Evolutionary conservation across 2,797 vertebrate genomes (phyloP).

Genomic region (Prunella strophiata): DNA sequence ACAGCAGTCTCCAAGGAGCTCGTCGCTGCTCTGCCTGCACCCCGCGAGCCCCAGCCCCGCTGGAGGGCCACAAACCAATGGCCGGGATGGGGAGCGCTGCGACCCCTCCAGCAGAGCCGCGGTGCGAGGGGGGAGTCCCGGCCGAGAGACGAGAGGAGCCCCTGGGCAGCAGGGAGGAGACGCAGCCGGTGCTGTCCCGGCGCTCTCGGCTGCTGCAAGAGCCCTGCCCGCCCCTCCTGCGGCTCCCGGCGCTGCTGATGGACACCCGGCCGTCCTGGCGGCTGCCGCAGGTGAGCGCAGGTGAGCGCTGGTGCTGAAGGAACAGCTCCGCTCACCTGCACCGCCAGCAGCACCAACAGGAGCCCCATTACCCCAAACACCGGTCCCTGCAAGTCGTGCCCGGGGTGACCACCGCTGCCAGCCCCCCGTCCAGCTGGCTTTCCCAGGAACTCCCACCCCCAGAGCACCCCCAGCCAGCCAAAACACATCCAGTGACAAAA

Average conservation of each 20-base stretch:
- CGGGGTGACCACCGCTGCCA: accelerated
- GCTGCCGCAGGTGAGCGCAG: background rate
- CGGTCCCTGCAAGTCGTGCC: accelerated
- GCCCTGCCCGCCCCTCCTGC: background rate
- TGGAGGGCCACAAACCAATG: background rate
- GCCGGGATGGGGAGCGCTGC: accelerated
- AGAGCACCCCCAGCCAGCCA: background rate
- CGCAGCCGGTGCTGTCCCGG: background rate
- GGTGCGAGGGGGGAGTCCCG: background rate
- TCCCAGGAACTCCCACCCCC: background rate
- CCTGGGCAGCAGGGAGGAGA: background rate
- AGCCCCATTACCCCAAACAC: accelerated
- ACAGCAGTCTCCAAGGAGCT: background rate
- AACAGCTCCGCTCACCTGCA: conserved; percentile 57
- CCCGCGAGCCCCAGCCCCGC: accelerated
- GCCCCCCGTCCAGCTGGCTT: accelerated
- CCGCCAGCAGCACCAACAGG: accelerated
- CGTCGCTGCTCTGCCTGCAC: background rate
- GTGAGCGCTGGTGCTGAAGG: conserved; percentile 50
- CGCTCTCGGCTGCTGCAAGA: background rate
- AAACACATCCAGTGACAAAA: background rate
- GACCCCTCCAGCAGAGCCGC: background rate
- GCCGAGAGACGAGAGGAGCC: accelerated
- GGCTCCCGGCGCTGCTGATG: accelerated
- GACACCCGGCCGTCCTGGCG: accelerated